Evolutionary conservation across 2,113 vertebrate species (phyloP).

Genomic region (Arothron firmamentum): DNA sequence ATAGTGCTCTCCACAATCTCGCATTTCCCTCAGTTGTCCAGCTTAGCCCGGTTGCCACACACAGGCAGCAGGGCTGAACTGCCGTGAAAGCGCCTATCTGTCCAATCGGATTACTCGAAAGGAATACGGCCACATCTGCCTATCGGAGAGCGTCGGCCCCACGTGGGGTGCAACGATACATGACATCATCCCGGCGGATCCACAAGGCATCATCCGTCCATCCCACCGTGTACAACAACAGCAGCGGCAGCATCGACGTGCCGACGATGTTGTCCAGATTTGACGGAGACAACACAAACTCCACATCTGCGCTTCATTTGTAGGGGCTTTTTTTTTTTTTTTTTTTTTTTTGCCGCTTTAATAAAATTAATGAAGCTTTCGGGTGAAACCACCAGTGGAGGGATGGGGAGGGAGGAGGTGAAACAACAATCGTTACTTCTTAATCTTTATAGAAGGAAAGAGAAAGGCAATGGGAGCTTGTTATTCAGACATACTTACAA

Average conservation of each 20-base stretch:
- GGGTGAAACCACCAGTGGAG: conserved; percentile 35
- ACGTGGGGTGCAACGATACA: conserved; percentile 79
- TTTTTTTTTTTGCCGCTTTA: conserved; percentile 5
- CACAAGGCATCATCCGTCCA: conserved; percentile 55
- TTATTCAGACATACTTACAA: conserved; percentile 11
- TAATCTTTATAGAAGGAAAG: conserved; percentile 9
- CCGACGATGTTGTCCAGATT: conserved; percentile 43
- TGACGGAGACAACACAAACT: conserved; percentile 41
- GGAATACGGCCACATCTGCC: conserved; percentile 61
- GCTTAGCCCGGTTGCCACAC: conserved; percentile 80
- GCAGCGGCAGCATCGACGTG: conserved; percentile 38
- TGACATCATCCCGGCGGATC: conserved; percentile 77
- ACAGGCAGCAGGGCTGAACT: conserved; percentile 84
- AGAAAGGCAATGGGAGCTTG: neutral
- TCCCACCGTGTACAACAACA: conserved; percentile 51
- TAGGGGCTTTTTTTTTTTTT: neutral
- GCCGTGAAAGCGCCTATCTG: conserved; percentile 82
- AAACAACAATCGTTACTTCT: conserved; percentile 24
- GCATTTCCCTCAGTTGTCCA: conserved; percentile 70
- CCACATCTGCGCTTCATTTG: conserved; percentile 49
- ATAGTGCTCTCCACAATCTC: conserved; percentile 73
- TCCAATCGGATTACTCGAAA: conserved; percentile 79
- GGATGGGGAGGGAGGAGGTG: neutral
- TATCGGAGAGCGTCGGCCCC: conserved; percentile 75
- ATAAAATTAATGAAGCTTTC: conserved; percentile 43